Evolutionary conservation across 2,797 vertebrate genomes (phyloP).

Genomic region (Megaceryle alcyon): DNA sequence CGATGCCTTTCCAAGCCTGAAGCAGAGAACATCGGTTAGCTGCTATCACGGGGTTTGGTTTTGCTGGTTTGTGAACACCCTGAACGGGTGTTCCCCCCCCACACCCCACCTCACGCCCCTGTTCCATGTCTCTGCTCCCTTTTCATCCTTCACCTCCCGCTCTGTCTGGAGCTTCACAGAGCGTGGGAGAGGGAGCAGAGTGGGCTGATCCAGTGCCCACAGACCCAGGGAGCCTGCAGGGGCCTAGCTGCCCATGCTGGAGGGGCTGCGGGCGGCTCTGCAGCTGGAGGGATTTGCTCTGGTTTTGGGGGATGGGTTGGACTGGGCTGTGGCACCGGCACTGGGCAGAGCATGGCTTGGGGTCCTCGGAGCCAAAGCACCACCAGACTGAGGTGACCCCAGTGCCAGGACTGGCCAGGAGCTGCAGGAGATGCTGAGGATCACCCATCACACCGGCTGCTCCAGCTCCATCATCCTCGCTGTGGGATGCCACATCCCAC

Average conservation of each 20-base stretch:
- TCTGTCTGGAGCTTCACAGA: not conserved
- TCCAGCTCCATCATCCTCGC: not conserved
- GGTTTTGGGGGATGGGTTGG: not conserved
- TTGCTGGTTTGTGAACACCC: accelerated
- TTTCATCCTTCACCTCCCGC: not conserved
- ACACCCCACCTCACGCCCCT: not conserved
- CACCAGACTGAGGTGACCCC: accelerated
- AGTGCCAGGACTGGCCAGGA: not conserved
- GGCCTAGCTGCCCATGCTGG: not conserved
- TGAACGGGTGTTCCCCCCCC: not conserved
- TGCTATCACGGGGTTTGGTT: not conserved
- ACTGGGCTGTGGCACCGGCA: accelerated
- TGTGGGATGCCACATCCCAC: not conserved
- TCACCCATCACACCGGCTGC: not conserved
- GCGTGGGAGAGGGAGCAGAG: not conserved
- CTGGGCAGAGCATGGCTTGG: not conserved
- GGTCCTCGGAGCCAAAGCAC: not conserved
- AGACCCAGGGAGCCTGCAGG: not conserved
- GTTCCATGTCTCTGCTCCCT: not conserved
- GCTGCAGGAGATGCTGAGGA: not conserved
- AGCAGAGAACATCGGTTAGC: not conserved
- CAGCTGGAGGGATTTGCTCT: not conserved
- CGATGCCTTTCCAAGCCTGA: slow-evolving; percentile 43
- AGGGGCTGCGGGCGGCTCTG: not conserved
- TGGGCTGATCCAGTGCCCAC: too few species aligned